Percentiles rank a stretch among this genome's conserved stretches.
phyloP scores from a whole-genome alignment of 2,113 vertebrate species.

The Nothoprocta pentlandii region DNA sequence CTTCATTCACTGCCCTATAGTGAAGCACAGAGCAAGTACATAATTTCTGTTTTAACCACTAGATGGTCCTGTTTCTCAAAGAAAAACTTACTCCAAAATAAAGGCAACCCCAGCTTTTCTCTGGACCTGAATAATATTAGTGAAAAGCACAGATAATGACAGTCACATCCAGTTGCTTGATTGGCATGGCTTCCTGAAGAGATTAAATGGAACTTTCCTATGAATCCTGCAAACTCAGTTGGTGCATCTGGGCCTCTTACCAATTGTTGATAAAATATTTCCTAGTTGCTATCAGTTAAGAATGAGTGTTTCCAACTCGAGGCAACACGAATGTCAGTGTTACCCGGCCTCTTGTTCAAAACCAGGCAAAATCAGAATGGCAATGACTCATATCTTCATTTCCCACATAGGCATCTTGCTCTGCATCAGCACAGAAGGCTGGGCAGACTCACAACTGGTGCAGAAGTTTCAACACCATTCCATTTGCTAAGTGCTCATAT shows the following conservation, averaged over 20 bases:
- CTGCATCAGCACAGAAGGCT: not conserved
- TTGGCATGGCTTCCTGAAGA: not conserved
- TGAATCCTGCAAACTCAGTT: not conserved
- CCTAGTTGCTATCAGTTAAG: not conserved
- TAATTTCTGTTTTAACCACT: slow-evolving; percentile 2
- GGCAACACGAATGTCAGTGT: not conserved
- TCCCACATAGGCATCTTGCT: not conserved
- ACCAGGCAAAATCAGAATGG: not conserved
- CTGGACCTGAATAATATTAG: not conserved
- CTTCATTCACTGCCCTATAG: not conserved
- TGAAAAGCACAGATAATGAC: not conserved
- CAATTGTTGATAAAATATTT: not conserved
- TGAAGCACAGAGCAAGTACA: not conserved
- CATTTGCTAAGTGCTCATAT: not conserved
- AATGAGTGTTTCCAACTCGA: not conserved
- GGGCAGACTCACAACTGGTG: not conserved
- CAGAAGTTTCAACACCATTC: not conserved
- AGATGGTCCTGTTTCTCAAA: slow-evolving; percentile 54
- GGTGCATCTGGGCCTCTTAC: not conserved
- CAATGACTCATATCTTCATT: not conserved
- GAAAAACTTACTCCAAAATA: not conserved
- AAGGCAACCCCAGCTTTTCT: not conserved
- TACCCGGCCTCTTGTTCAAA: not conserved
- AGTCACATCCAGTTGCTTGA: not conserved
- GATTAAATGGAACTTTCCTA: not conserved